Evolutionary conservation across 2,888 invertebrate genomes (phyloP).

Genomic region (Pinctada fucata): DNA sequence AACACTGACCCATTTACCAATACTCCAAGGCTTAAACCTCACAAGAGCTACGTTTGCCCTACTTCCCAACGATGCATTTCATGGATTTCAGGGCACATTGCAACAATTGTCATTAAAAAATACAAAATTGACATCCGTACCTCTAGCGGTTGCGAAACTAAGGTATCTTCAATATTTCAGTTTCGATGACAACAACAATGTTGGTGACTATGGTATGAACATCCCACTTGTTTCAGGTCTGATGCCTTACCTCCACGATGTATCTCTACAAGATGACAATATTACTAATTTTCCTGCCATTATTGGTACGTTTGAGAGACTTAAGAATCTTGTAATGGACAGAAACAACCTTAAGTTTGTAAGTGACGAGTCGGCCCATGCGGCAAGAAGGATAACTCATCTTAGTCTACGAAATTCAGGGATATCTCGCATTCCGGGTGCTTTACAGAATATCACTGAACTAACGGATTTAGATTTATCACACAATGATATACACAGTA

Average conservation of each 20-base stretch:
- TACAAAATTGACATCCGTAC: constrained; percentile 51
- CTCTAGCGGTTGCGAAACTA: constrained; percentile 46
- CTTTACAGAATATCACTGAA: constrained; percentile 44
- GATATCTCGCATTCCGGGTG: constrained; percentile 52
- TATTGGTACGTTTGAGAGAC: constrained; percentile 38
- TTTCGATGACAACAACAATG: constrained; percentile 53
- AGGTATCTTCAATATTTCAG: constrained; percentile 42
- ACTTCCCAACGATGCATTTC: constrained; percentile 50
- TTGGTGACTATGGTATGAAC: constrained; percentile 53
- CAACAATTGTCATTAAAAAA: constrained; percentile 46
- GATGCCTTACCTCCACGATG: constrained; percentile 37
- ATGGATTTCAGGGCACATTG: constrained; percentile 57
- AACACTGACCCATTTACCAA: constrained; percentile 48
- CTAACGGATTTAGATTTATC: constrained; percentile 46
- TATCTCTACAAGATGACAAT: constrained; percentile 51
- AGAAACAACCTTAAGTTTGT: constrained; percentile 53
- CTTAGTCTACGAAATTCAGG: constrained; percentile 49
- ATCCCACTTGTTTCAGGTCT: constrained; percentile 47
- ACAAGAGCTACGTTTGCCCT: constrained; percentile 45
- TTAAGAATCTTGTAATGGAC: constrained; percentile 45
- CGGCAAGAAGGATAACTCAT: constrained; percentile 40
- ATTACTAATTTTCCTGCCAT: constrained; percentile 52
- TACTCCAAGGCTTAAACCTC: constrained; percentile 42
- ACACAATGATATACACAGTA: constrained; percentile 49
- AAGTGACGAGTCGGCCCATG: constrained; percentile 51